phyloP scores from a whole-genome alignment of 2,888 invertebrate genomes.

The Pinctada fucata region DNA sequence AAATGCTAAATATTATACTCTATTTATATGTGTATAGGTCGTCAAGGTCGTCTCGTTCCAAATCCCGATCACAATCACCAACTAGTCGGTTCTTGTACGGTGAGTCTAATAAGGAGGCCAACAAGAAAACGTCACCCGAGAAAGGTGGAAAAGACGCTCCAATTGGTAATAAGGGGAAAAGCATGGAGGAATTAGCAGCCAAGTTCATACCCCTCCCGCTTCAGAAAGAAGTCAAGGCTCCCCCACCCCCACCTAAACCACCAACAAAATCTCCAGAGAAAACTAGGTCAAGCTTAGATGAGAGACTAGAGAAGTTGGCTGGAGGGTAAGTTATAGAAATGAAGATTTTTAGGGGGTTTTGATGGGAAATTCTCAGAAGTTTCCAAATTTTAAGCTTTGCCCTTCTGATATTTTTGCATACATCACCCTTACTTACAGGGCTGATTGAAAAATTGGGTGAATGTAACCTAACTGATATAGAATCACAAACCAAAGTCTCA shows the following conservation, averaged over 20 bases:
- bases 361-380: no score
- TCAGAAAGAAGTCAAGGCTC: not conserved
- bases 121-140: not conserved
- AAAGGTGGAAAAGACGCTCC: not conserved
- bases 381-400: no score
- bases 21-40: constrained; percentile 8
- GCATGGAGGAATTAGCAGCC: constrained; percentile 20
- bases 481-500: no score
- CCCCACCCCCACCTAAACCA: no score
- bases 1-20: no score
- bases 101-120: not conserved
- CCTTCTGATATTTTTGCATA: no score
- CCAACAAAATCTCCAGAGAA: constrained; percentile 1
- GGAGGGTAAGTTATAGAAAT: not conserved
- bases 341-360: no score
- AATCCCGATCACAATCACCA: constrained; percentile 39
- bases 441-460: no score
- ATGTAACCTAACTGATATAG: no score
- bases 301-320: constrained; percentile 19
- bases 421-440: no score
- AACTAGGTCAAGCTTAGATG: constrained; percentile 22
- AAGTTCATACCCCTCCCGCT: constrained; percentile 7
- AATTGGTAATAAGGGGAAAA: constrained; percentile 6
- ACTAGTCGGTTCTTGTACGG: constrained; percentile 38
- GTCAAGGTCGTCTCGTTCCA: constrained; percentile 37